These are phyloP conservation scores for Drosophila burlai DNA, from an alignment of 1,140 invertebrate species.

Conservation along the genomic window DNA sequence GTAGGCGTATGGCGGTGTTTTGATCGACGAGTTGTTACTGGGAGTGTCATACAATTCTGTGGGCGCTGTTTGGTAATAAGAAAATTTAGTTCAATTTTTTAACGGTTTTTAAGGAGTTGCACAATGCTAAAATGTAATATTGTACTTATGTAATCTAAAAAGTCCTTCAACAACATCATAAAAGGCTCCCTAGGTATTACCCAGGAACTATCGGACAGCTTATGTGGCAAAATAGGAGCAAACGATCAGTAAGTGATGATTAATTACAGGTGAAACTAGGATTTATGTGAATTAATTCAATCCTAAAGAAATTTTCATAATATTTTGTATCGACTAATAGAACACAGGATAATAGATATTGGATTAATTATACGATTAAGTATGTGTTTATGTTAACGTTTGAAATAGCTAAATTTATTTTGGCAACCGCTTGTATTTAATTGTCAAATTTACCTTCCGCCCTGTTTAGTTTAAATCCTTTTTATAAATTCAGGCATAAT, in stretches of 20 bases:
- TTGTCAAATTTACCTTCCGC: background rate
- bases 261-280: background rate
- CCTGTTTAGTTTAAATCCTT: background rate
- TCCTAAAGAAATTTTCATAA: too few relatives aligned
- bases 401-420: too few relatives aligned
- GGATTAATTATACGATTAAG: too few relatives aligned
- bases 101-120: background rate
- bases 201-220: too few relatives aligned
- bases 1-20: constrained; percentile 73
- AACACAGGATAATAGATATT: too few relatives aligned
- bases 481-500: background rate
- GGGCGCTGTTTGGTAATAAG: constrained; percentile 38
- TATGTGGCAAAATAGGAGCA: too few relatives aligned
- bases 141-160: background rate
- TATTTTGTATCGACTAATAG: too few relatives aligned
- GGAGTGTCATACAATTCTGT: constrained; percentile 81
- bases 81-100: background rate
- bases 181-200: too few relatives aligned
- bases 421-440: too few relatives aligned
- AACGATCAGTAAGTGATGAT: too few relatives aligned
- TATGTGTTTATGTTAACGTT: too few relatives aligned
- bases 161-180: background rate
- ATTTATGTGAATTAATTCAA: background rate
- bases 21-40: constrained; percentile 78
- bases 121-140: background rate